Percentiles rank a stretch among this genome's conserved stretches.
phyloP scores from a whole-genome alignment of 35 echinoderm and acorn worm genomes.

The Ophioderma brevispina region DNA sequence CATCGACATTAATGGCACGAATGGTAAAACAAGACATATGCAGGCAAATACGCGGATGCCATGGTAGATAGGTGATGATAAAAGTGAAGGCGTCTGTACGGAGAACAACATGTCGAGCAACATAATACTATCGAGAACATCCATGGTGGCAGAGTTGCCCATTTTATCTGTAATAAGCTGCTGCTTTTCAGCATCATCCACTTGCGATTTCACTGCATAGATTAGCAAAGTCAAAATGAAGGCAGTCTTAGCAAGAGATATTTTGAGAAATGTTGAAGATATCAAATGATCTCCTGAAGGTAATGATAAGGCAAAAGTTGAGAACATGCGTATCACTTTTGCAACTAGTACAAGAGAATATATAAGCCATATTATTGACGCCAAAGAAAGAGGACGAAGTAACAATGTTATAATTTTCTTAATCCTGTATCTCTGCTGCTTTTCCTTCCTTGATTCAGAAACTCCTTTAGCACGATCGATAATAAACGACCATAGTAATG shows the following conservation, averaged over 20 bases:
- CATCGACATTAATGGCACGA: neutral
- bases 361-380: neutral
- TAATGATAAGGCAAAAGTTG: neutral
- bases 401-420: neutral
- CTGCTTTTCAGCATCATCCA: neutral
- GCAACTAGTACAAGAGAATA: neutral
- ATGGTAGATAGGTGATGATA: neutral
- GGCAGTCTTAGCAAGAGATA: neutral
- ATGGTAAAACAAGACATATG: neutral
- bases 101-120: neutral
- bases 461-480: neutral
- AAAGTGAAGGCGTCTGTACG: neutral
- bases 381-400: neutral
- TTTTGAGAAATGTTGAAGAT: neutral
- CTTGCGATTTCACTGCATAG: neutral
- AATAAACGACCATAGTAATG: neutral
- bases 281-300: neutral
- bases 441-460: neutral
- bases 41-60: neutral
- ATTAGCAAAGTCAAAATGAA: neutral
- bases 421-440: neutral
- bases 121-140: neutral
- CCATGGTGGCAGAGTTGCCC: neutral
- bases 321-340: neutral
- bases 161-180: neutral